These are phyloP conservation scores for Mylabris phalerata DNA, from an alignment of 1,140 invertebrate species.

Conservation along the genomic window DNA sequence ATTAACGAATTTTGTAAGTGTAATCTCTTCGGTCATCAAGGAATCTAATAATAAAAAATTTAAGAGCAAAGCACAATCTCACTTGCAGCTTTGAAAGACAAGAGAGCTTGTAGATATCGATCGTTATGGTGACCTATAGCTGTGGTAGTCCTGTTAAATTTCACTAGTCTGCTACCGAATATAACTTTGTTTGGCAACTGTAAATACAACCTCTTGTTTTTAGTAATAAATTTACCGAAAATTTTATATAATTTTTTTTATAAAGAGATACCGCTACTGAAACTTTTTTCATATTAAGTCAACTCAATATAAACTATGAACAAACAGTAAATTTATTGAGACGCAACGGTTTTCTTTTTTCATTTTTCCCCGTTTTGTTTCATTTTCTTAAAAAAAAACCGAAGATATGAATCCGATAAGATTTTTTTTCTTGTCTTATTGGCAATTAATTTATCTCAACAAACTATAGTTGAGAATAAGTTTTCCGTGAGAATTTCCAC, in stretches of 20 bases:
- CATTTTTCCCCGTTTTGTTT: too few relatives aligned
- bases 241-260: too few relatives aligned
- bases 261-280: too few relatives aligned
- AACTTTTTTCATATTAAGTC: neutral
- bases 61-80: too few relatives aligned
- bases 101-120: conserved; percentile 12
- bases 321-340: neutral
- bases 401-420: too few relatives aligned
- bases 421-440: neutral
- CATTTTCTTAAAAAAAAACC: too few relatives aligned
- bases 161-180: neutral
- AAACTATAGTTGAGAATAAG: conserved; percentile 2
- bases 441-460: neutral
- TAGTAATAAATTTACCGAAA: neutral
- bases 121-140: conserved; percentile 9
- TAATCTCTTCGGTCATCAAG: too few relatives aligned
- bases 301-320: neutral
- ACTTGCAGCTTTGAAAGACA: conserved; percentile 12
- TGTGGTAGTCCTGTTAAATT: conserved; percentile 3
- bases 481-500: conserved; percentile 9
- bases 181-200: neutral
- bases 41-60: too few relatives aligned
- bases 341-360: too few relatives aligned
- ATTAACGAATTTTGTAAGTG: too few relatives aligned
- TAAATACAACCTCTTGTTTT: neutral